phyloP scores from a whole-genome alignment of 2,888 invertebrate species.

The Meteorus cinctellus region DNA sequence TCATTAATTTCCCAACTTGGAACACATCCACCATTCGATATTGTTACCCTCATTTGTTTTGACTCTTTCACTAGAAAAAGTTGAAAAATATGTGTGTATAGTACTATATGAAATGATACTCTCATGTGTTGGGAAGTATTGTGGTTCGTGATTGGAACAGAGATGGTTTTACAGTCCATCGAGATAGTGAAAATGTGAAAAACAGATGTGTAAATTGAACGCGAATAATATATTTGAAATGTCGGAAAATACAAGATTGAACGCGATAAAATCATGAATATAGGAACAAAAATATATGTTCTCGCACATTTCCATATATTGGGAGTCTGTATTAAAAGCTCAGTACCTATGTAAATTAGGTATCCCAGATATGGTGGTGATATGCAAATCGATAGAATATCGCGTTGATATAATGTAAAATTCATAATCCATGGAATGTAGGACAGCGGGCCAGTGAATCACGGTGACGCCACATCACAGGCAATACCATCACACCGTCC shows the following conservation, averaged over 20 bases:
- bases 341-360: not conserved
- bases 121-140: not conserved
- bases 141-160: not conserved
- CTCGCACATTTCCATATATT: not conserved
- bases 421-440: slow-evolving; percentile 33
- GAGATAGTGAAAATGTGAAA: not conserved
- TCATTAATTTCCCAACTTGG: not conserved
- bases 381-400: slow-evolving; percentile 29
- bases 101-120: not conserved
- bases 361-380: not conserved
- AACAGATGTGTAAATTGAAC: not conserved
- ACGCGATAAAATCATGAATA: not conserved
- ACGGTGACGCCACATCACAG: not conserved
- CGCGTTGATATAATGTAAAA: slow-evolving; percentile 20
- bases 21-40: not conserved
- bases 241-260: not conserved
- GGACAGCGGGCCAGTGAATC: slow-evolving; percentile 33
- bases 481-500: not conserved
- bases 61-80: not conserved
- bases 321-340: not conserved
- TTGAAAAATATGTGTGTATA: not conserved
- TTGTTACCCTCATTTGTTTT: not conserved
- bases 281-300: not conserved
- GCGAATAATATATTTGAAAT: not conserved
- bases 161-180: not conserved